Percentiles rank a stretch among this genome's conserved stretches.
Evolutionary conservation across 2,113 vertebrate genomes (phyloP).

Genomic region (Camelus bactrianus): DNA sequence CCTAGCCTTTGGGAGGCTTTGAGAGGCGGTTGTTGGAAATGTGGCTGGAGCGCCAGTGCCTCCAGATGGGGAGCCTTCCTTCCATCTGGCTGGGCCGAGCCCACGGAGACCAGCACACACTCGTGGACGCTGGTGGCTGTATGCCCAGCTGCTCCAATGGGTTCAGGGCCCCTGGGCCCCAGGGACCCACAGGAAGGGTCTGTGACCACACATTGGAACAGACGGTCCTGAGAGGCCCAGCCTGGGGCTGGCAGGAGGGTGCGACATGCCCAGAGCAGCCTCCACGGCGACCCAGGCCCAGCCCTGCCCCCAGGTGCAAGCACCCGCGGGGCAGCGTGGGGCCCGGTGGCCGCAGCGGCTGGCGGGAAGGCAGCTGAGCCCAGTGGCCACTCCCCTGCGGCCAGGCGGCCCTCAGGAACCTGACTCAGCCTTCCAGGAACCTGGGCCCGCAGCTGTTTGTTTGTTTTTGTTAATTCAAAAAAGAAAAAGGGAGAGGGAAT

Average conservation of each 20-base stretch:
- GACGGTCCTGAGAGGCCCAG: fast-evolving
- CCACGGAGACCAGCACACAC: background rate
- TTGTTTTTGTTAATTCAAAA: slow-evolving; percentile 43
- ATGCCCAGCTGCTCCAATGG: background rate
- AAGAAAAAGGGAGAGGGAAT: background rate
- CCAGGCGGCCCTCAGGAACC: background rate
- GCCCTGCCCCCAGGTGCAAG: background rate
- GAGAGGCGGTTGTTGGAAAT: background rate
- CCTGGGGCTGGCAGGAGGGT: fast-evolving
- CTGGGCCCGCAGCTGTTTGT: background rate
- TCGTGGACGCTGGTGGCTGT: too few species aligned
- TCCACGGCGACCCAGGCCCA: background rate
- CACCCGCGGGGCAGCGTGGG: background rate
- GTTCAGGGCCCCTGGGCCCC: background rate
- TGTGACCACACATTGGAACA: too few species aligned
- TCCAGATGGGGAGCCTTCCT: background rate
- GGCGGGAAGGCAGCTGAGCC: background rate
- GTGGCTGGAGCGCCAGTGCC: too few species aligned
- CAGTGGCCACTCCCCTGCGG: background rate
- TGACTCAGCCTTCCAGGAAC: slow-evolving; percentile 75
- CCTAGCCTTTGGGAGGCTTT: background rate
- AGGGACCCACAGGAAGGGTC: background rate
- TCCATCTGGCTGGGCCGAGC: background rate
- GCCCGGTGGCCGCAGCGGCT: too few species aligned
- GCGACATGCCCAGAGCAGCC: background rate